Evolutionary conservation across 35 echinoderm and acorn worm genomes (phyloP).

Genomic region (Patiria miniata): DNA sequence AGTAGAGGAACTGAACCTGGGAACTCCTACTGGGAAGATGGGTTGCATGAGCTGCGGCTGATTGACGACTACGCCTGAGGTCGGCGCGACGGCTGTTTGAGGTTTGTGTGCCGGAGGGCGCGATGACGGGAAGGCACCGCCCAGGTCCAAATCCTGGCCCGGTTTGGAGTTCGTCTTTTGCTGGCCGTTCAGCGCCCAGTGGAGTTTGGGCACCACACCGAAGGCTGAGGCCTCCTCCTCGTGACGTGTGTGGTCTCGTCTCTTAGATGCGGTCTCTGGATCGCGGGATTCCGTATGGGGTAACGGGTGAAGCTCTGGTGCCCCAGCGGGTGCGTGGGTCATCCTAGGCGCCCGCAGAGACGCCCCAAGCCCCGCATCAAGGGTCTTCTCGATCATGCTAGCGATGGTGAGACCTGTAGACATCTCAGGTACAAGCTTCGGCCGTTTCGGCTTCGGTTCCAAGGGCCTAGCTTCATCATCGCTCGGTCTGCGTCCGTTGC

Average conservation of each 20-base stretch:
- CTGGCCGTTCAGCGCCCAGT: slow-evolving; percentile 24
- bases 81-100: neutral
- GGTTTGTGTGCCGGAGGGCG: neutral
- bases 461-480: neutral
- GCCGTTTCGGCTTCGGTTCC: neutral
- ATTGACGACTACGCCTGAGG: neutral
- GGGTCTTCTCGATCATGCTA: slow-evolving; percentile 91
- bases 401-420: slow-evolving; percentile 85
- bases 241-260: neutral
- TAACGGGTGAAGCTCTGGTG: neutral
- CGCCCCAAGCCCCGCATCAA: slow-evolving; percentile 74
- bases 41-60: neutral
- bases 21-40: slow-evolving; percentile 9
- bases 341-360: slow-evolving; percentile 9
- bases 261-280: neutral
- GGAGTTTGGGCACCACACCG: slow-evolving; percentile 12
- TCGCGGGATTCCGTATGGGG: neutral
- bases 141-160: neutral
- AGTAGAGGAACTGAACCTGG: neutral
- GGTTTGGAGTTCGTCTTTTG: neutral
- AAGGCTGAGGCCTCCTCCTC: neutral
- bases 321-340: neutral
- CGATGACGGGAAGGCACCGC: neutral
- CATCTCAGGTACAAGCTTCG: slow-evolving; percentile 4
- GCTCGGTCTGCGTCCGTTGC: neutral